Base-by-base conservation (phyloP, 2,113 vertebrate species). In the Rhadina sibilatrix region DNA sequence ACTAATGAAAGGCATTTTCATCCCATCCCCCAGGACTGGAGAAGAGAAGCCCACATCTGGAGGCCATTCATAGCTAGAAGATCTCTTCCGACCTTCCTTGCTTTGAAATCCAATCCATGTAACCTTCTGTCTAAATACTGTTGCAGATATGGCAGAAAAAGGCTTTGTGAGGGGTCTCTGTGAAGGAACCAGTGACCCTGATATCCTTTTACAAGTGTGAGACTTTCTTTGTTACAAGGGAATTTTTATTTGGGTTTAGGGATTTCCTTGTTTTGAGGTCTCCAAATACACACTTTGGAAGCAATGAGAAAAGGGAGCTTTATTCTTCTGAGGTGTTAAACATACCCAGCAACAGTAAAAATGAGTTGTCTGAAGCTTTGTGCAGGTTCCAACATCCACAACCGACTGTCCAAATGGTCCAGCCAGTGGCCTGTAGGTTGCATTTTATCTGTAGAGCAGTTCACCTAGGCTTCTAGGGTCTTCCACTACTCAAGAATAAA, bases 51-150 rank as follows among this genome's bases (percentile, higher is more conserved):
- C 47, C 90, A 95, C 98, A 98, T 98, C 97, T 98, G 98, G 97
- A 98, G 95, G 56, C 96, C 90, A 98, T 98, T 98, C 97, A 88
- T 91, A 92, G 95, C 96, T 97, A 97, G 94, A 96, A 96, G 92
- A 84, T 50, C 77, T 96, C 86, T 97, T 96, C 90, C 76, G 47
- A 95, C 95, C 96, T 98, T 98, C 96, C 84, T 97, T 84, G 86
- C 95, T 98, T 97, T 98, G 97, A 97, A 98, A 98, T 96, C 60
- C 92, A 97, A 86, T 79, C 96, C 94, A 22, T 72, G 37, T 78
- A 96, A 85, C 87, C 61, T 91, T 95, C 91, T 87, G 50, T 95
- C 93, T 96, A 83, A 97, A 94, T 71, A 84, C n/a, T 84, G 50
- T 65, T 61, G 82, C 75, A 79, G 91, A 31, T 63, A 96, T 59